A percentile compares a stretch with the other conserved stretches of the same genome.
Evolutionary conservation across 2,113 vertebrate genomes (phyloP).

Genomic region (Hippoglossus stenolepis): DNA sequence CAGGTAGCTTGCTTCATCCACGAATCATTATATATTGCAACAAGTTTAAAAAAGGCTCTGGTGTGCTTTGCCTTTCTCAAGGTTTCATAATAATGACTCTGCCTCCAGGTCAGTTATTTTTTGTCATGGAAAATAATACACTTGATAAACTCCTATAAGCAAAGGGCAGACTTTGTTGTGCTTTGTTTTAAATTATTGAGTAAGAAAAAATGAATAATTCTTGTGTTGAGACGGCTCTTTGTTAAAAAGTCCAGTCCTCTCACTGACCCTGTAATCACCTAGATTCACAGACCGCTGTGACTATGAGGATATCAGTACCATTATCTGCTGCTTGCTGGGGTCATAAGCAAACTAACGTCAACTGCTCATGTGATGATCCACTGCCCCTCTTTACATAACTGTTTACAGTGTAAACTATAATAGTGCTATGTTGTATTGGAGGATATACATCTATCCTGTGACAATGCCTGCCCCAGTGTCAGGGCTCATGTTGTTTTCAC

Average conservation of each 20-base stretch:
- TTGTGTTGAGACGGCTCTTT: background rate
- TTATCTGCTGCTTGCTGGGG: no score
- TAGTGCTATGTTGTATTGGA: no score
- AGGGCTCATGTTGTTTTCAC: no score
- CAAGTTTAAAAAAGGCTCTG: constrained; percentile 14
- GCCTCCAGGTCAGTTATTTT: background rate
- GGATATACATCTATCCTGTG: no score
- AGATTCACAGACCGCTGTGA: background rate
- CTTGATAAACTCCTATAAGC: background rate
- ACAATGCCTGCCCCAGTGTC: no score
- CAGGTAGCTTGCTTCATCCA: constrained; percentile 11
- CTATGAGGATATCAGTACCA: no score
- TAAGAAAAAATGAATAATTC: background rate
- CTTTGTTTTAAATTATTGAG: constrained; percentile 7
- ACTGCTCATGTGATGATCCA: no score
- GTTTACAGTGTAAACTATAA: no score
- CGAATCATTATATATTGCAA: constrained; percentile 17
- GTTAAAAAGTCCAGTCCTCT: background rate
- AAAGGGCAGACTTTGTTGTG: background rate
- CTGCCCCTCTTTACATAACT: no score
- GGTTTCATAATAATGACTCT: constrained; percentile 14
- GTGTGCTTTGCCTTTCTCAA: constrained; percentile 19
- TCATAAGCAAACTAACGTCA: no score
- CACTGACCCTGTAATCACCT: background rate
- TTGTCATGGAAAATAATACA: constrained; percentile 12